These are phyloP conservation scores for Pristionchus mayeri DNA, from an alignment of 2,888 invertebrate species.

Conservation along the genomic window DNA sequence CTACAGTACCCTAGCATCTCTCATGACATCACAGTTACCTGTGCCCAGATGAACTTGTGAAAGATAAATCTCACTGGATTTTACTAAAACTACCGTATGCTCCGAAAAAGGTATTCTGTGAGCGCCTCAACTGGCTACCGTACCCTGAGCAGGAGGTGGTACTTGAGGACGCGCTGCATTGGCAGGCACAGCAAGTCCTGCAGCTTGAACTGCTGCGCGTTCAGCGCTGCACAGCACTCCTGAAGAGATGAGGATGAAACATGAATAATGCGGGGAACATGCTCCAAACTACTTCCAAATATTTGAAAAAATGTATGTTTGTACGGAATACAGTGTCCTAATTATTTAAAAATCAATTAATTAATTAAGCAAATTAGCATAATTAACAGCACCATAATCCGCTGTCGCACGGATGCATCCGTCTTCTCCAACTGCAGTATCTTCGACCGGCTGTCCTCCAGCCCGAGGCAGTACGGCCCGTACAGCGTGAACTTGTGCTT, in stretches of 20 bases:
- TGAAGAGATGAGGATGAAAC: constrained; percentile 77
- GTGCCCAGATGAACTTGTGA: background rate
- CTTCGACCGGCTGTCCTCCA: constrained; percentile 89
- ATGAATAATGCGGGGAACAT: background rate
- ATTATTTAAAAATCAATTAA: no score
- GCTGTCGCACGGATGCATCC: constrained; percentile 52
- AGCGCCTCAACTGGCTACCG: background rate
- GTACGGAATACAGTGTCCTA: no score
- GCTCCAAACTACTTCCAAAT: no score
- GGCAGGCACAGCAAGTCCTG: constrained; percentile 96
- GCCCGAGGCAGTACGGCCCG: constrained; percentile 94
- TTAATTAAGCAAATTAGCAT: background rate
- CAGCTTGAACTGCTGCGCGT: constrained; percentile 90
- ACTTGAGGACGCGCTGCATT: constrained; percentile 97
- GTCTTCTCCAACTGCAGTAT: constrained; percentile 83
- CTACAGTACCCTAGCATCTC: no score
- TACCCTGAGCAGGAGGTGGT: constrained; percentile 91
- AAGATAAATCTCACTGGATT: background rate
- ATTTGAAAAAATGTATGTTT: no score
- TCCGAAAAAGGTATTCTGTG: background rate
- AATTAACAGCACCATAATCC: constrained; percentile 52
- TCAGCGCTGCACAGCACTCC: constrained; percentile 90
- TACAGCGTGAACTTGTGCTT: constrained; percentile 92
- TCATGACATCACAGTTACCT: no score
- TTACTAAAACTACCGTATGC: background rate